Percentiles rank a stretch among this genome's conserved stretches.
Conservation (phyloP, 2,888 invertebrate species). For the Phortica okadai region DNA sequence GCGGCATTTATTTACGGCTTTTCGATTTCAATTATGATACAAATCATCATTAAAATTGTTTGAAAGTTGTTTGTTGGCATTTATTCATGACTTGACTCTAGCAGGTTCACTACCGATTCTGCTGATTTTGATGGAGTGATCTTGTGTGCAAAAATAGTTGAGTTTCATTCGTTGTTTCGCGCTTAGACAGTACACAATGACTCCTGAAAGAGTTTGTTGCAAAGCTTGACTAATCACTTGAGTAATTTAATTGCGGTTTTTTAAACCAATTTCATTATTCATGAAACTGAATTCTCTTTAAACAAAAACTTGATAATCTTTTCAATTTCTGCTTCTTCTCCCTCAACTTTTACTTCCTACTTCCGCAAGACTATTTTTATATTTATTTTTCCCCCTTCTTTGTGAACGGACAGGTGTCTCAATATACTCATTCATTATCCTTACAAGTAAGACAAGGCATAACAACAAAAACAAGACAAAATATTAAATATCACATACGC, state of each 20-base stretch:
- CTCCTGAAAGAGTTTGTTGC: too few relatives aligned
- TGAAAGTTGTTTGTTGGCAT: slow-evolving; percentile 62
- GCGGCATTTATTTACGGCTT: slow-evolving; percentile 70
- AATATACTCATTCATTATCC: slow-evolving; percentile 22
- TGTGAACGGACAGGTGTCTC: slow-evolving; percentile 21
- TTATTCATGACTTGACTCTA: slow-evolving; percentile 14
- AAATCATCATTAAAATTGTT: slow-evolving; percentile 68
- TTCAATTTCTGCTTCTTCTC: background rate
- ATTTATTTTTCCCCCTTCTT: background rate
- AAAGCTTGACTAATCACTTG: background rate
- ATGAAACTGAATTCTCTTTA: background rate
- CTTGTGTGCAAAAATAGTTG: background rate
- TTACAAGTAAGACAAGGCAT: background rate
- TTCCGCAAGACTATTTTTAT: slow-evolving; percentile 16
- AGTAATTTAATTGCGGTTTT: background rate
- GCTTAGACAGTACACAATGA: too few relatives aligned
- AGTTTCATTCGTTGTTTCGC: background rate
- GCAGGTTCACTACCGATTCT: slow-evolving; percentile 14
- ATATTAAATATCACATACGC: slow-evolving; percentile 54
- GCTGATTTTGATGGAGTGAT: slow-evolving; percentile 27
- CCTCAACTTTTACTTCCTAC: background rate
- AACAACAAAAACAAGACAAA: background rate
- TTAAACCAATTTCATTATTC: background rate
- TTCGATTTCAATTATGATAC: slow-evolving; percentile 70
- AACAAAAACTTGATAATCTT: too few relatives aligned